A percentile compares a stretch with the other conserved stretches of the same genome.
phyloP scores from a whole-genome alignment of 2,797 vertebrate species.

The Sebastes kiyomatsui region DNA sequence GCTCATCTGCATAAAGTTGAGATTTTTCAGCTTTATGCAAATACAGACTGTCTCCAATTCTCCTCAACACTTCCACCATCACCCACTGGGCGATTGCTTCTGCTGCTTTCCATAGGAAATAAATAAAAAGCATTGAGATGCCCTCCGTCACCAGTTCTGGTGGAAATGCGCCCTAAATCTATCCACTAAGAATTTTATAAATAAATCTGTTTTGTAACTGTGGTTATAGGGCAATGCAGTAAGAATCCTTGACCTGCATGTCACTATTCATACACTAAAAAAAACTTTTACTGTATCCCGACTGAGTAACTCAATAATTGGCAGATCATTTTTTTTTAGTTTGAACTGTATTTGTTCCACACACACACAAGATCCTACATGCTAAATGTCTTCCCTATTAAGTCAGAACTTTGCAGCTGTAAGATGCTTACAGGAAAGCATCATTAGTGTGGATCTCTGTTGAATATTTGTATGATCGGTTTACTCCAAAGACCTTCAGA shows the following conservation, averaged over 20 bases:
- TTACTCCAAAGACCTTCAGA: background rate
- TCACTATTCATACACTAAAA: background rate
- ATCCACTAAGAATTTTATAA: background rate
- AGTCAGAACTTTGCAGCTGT: background rate
- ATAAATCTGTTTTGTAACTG: too few relatives aligned
- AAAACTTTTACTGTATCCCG: background rate
- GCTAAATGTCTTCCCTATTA: background rate
- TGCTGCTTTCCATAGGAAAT: too few relatives aligned
- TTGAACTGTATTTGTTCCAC: background rate
- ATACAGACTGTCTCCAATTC: too few relatives aligned
- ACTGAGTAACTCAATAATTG: background rate
- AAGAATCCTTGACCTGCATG: background rate
- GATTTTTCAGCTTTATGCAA: too few relatives aligned
- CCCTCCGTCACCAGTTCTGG: too few relatives aligned
- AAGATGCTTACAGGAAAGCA: background rate
- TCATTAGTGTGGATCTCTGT: background rate
- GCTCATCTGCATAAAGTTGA: too few relatives aligned
- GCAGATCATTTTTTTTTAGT: background rate
- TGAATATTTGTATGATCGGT: background rate
- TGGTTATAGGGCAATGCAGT: background rate
- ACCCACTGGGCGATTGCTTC: too few relatives aligned
- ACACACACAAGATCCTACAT: background rate
- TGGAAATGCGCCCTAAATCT: background rate
- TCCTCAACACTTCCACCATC: too few relatives aligned
- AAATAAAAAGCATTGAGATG: too few relatives aligned